Evolutionary conservation across 2,888 invertebrate genomes (phyloP), one percentile per base, ranked within the genome.

Genomic region (Hypena proboscidalis): DNA sequence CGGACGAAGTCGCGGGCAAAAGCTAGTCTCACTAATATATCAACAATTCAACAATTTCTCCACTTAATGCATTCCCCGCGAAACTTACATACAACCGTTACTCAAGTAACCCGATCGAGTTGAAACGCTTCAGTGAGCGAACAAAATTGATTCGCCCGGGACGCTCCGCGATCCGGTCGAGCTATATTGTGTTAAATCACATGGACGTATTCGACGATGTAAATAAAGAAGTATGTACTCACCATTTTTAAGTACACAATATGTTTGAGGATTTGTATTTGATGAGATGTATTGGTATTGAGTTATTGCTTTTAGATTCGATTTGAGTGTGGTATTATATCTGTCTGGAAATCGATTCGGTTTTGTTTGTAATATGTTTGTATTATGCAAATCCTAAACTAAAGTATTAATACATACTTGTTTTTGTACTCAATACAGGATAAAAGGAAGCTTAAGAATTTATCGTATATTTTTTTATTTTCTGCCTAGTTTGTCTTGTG

Each of bases 151-250:
- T 64, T 59, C 61, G 53, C 50, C 32, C 44, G 67, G 61, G 64
- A 66, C 48, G 47, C 38, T 34, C 41, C 37, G 36, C 55, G 39
- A 66, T 52, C 52, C 46, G 39, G 64, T 29, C 45, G 51, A 46
- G 51, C 54, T 66, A 58, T 66, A 64, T 64, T 64, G 64, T 64
- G 66, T 63, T 66, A 66, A 64, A 64, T 61, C 57, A 64, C 55
- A 61, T 58, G 36, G 42, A 44, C 42, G 42, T 43, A 42, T 47
- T 15, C 36, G 30, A 21, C 27, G 46, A 55, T 41, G 48, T 56
- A 64, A 61, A 61, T 55, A 60, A 58, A 52, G 29, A 22, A 30
- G 27, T 25, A 27, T 6, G 31, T n/a, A n/a, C n/a, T n/a, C 35
- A 37, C 19, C 33, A 55, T 51, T 55, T 55, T 55, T 44, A 55